Evolutionary conservation across 1,140 invertebrate species (phyloP).

Genomic region (Drosophila subobscura): DNA sequence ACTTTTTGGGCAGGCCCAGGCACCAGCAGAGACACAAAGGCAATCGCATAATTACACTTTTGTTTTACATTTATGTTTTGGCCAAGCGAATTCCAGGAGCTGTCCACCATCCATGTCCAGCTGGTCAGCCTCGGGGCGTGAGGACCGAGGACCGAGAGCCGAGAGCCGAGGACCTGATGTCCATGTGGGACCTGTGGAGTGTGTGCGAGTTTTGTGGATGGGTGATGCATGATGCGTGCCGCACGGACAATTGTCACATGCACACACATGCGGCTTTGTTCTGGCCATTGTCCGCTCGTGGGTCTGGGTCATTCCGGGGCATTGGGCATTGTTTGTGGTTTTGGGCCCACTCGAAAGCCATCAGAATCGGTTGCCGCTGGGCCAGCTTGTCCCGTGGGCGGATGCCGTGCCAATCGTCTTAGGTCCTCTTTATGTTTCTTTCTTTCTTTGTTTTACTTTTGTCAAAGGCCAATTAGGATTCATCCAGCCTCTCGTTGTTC

Average conservation of each 20-base stretch:
- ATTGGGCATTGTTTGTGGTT: conserved; percentile 3
- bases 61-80: conserved; percentile 26
- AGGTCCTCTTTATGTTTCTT: not conserved
- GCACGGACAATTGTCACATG: conserved; percentile 62
- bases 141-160: not conserved
- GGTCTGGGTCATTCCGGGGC: no score
- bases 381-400: conserved; percentile 46
- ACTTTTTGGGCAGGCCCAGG: conserved; percentile 37
- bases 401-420: conserved; percentile 54
- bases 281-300: conserved; percentile 29
- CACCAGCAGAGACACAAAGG: conserved; percentile 21
- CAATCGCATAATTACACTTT: conserved; percentile 61
- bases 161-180: conserved; percentile 20
- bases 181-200: not conserved
- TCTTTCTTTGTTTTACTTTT: conserved; percentile 33
- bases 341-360: conserved; percentile 48
- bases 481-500: conserved; percentile 28
- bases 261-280: conserved; percentile 26
- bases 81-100: conserved; percentile 69
- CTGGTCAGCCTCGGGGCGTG: conserved; percentile 49
- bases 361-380: conserved; percentile 27
- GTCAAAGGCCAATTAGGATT: conserved; percentile 72
- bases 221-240: conserved; percentile 58
- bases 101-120: conserved; percentile 52
- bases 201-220: conserved; percentile 18